Evolutionary conservation across 2,888 invertebrate species (phyloP).

Genomic region (Dynastes hyllus): DNA sequence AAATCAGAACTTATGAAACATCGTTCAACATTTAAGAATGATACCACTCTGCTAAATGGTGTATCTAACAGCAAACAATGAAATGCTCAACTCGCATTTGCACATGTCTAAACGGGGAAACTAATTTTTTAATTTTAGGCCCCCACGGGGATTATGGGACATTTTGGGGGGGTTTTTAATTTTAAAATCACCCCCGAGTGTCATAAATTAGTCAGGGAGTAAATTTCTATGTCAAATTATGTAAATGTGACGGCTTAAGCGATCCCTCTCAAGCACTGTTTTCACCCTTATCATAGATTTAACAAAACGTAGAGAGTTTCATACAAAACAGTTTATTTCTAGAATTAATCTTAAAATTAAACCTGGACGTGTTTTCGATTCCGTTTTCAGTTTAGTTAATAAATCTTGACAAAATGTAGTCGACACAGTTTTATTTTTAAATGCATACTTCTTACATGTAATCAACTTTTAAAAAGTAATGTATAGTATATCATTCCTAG

Average conservation of each 20-base stretch:
- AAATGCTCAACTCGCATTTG: slow-evolving; percentile 26
- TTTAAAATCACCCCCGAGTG: slow-evolving; percentile 69
- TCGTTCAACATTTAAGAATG: slow-evolving; percentile 17
- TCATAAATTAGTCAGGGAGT: slow-evolving; percentile 70
- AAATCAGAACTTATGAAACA: slow-evolving; percentile 4
- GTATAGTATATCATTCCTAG: too few species aligned
- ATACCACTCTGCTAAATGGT: slow-evolving; percentile 22
- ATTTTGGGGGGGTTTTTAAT: too few species aligned
- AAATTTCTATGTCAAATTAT: slow-evolving; percentile 71
- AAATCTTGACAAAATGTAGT: too few species aligned
- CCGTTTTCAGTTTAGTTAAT: too few species aligned
- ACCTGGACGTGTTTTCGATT: too few species aligned
- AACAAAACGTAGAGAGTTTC: slow-evolving; percentile 52
- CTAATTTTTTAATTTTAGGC: slow-evolving; percentile 67
- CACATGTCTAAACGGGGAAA: slow-evolving; percentile 57
- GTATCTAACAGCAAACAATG: slow-evolving; percentile 32
- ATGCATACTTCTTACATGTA: too few species aligned
- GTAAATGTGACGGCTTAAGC: slow-evolving; percentile 68
- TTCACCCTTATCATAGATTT: slow-evolving; percentile 60
- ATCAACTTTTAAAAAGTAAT: too few species aligned
- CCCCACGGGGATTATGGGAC: slow-evolving; percentile 66
- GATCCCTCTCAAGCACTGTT: slow-evolving; percentile 62
- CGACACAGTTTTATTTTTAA: too few species aligned
- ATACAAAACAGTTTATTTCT: background rate
- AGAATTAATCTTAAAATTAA: background rate